phyloP scores from a whole-genome alignment of 2,113 vertebrate genomes.

The Scomber scombrus region DNA sequence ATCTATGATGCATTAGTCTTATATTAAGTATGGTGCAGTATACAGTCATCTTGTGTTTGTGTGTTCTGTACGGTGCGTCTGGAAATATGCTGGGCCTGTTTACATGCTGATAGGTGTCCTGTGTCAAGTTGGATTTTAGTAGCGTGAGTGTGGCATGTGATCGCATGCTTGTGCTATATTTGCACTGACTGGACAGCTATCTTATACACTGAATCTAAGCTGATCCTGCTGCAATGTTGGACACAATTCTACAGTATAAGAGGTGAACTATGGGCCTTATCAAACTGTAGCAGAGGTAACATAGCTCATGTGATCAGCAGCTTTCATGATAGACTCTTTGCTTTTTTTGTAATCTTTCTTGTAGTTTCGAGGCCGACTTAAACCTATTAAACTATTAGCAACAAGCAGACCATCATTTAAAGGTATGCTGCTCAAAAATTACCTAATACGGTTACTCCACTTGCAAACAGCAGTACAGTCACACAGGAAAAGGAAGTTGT shows the following conservation, averaged over 20 bases:
- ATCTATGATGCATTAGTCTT: neutral
- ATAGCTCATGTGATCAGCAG: neutral
- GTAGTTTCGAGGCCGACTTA: too few relatives aligned
- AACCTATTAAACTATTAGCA: too few relatives aligned
- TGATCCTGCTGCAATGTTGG: neutral
- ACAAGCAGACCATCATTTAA: neutral
- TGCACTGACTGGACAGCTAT: constrained; percentile 37
- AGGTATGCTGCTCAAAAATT: neutral
- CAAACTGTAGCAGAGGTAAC: neutral
- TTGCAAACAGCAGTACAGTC: neutral
- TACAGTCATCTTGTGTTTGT: constrained; percentile 6
- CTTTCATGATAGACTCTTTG: neutral
- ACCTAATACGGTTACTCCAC: neutral
- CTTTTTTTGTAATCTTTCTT: neutral
- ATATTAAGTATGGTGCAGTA: neutral
- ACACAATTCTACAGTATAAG: neutral
- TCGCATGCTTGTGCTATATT: constrained; percentile 61
- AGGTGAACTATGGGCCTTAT: neutral
- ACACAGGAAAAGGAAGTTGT: neutral
- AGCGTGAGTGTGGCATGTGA: constrained; percentile 17
- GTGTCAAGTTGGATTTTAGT: constrained; percentile 41
- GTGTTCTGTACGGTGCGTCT: constrained; percentile 10
- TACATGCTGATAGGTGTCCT: constrained; percentile 13
- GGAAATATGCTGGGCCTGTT: constrained; percentile 3
- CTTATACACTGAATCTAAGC: constrained; percentile 21